Base-by-base conservation (phyloP, 2,113 vertebrate genomes). In the Tragelaphus buxtoni region DNA sequence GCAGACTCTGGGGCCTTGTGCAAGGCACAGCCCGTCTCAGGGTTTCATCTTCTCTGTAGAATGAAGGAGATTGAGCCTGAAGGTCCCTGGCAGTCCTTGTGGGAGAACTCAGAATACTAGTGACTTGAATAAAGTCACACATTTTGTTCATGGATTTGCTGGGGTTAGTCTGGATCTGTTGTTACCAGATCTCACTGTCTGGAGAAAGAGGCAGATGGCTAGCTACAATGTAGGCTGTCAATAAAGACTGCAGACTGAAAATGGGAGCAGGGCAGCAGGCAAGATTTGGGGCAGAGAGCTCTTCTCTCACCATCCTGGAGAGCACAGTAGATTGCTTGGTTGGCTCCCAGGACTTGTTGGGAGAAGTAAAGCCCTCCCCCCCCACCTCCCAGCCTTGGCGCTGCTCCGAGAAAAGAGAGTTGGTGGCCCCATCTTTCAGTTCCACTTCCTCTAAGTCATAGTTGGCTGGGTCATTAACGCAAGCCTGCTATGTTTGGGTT, bases 391-490 rank as follows among this genome's bases (percentile, higher is more conserved):
- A 13, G 63, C n/a, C 65, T 69, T 20, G 9, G 69, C 47, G 22
- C 61, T 8, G 1, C n/a, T 61, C 79, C 16, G 55, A 55, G 81
- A 63, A 80, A 77, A 74, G 45, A 32, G 47, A 51, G 47, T n/a
- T 2, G 28, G 35, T 14, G 49, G 49, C 63, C 55, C 9, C 5
- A 1, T 49, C 90, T 97, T 95, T 97, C 83, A 13, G 60, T 96
- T 95, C 77, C 82, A 63, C 90, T 97, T 97, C 91, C 94, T 88
- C 83, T 28, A 30, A 30, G 87, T 88, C 93, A 74, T 17, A 53
- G 95, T 13, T 93, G 91, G 82, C 58, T 88, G 77, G 76, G 32
- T 53, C 13, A 42, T 39, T 18, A 63, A 79, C 4, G 7, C 51
- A 74, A 49, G 76, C 11, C 26, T 39, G 49, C 24, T 42, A 32